A percentile compares a stretch with the other conserved stretches of the same genome.
These are phyloP conservation scores for Pyrgus malvae DNA, from an alignment of 2,888 invertebrate genomes.

Conservation along the genomic window DNA sequence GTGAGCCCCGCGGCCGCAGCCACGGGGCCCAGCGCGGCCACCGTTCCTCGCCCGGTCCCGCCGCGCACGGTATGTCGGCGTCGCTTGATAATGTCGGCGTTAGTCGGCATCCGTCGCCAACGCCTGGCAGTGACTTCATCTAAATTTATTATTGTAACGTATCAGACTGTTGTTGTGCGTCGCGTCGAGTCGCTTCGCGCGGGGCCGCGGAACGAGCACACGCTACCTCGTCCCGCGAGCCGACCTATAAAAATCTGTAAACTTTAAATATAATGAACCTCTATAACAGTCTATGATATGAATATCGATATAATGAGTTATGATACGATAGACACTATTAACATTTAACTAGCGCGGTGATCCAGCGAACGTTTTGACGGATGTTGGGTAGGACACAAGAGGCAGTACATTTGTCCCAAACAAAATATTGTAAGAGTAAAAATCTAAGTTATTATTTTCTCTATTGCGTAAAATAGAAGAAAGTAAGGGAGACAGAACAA, in stretches of 20 bases:
- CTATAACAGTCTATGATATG: slow-evolving; percentile 27
- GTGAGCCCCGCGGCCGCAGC: slow-evolving; percentile 29
- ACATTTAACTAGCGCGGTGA: slow-evolving; percentile 13
- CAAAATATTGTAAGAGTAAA: too few relatives aligned
- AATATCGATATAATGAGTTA: slow-evolving; percentile 25
- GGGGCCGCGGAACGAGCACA: slow-evolving; percentile 14
- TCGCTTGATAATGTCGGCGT: too few relatives aligned
- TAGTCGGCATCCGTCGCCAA: too few relatives aligned
- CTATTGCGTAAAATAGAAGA: too few relatives aligned
- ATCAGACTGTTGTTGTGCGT: slow-evolving; percentile 12
- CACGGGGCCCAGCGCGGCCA: slow-evolving; percentile 30
- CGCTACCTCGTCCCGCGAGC: slow-evolving; percentile 16
- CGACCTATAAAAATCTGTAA: slow-evolving; percentile 25
- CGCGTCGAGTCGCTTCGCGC: slow-evolving; percentile 9
- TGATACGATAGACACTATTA: slow-evolving; percentile 22
- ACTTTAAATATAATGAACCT: slow-evolving; percentile 26
- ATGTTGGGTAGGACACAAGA: too few relatives aligned
- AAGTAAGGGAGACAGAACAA: too few relatives aligned
- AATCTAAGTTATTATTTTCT: too few relatives aligned
- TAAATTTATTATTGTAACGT: slow-evolving; percentile 29
- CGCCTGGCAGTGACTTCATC: slow-evolving; percentile 1
- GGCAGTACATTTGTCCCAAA: too few relatives aligned
- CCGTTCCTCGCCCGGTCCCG: slow-evolving; percentile 1
- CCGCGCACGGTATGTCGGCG: too few relatives aligned
- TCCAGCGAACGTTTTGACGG: too few relatives aligned